These are phyloP conservation scores for Arctopsyche grandis DNA, from an alignment of 1,140 invertebrate species.

Conservation along the genomic window DNA sequence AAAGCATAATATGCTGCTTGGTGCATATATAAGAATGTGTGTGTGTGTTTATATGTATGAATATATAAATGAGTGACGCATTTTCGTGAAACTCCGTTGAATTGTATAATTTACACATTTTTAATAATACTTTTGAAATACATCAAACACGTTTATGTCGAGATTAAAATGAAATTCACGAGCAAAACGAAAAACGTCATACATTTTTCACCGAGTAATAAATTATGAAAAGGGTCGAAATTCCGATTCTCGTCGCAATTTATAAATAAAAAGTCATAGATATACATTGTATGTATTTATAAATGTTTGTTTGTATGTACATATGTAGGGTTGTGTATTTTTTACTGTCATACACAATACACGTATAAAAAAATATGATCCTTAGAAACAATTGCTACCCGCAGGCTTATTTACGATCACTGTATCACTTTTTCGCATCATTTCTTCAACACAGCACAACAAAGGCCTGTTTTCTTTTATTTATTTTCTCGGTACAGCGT, in stretches of 20 bases:
- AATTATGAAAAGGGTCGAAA: slow-evolving; percentile 6
- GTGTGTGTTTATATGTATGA: no score
- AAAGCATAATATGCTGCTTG: no score
- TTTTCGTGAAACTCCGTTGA: not conserved
- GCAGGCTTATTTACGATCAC: slow-evolving; percentile 2
- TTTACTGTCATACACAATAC: no score
- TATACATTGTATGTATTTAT: not conserved
- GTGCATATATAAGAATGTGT: no score
- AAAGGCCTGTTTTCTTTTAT: not conserved
- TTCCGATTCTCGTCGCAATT: not conserved
- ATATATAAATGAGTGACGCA: no score
- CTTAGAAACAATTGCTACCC: not conserved
- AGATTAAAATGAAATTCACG: slow-evolving; percentile 5
- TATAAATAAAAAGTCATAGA: not conserved
- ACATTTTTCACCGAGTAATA: slow-evolving; percentile 5
- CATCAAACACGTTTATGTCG: not conserved
- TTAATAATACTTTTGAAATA: not conserved
- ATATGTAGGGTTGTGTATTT: not conserved
- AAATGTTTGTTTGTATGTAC: not conserved
- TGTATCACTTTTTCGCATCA: slow-evolving; percentile 18
- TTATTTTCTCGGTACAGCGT: not conserved
- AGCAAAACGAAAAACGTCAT: not conserved
- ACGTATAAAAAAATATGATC: slow-evolving; percentile 4
- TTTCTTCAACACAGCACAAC: not conserved
- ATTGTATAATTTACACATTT: not conserved